Evolutionary conservation across 2,888 invertebrate species (phyloP).

Genomic region (Elysia crispata): DNA sequence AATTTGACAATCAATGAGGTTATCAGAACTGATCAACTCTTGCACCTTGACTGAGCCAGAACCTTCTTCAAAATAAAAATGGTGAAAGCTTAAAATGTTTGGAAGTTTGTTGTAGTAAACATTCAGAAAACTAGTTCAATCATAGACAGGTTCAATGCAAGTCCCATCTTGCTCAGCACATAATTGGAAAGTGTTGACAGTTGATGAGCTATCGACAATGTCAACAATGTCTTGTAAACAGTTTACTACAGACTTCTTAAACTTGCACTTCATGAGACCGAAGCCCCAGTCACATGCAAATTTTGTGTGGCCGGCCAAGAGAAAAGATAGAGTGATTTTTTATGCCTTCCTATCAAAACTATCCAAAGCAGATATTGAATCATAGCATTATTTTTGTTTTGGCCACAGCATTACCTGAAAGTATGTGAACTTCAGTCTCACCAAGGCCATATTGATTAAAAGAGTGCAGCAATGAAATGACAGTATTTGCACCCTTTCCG

Average conservation of each 20-base stretch:
- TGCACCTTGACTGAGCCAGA: too few relatives aligned
- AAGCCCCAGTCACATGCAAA: slow-evolving; percentile 38
- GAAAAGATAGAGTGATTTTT: slow-evolving; percentile 4
- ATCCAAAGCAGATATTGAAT: slow-evolving; percentile 39
- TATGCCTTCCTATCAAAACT: slow-evolving; percentile 37
- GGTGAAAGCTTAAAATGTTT: too few relatives aligned
- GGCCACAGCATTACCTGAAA: slow-evolving; percentile 17
- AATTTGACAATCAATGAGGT: too few relatives aligned
- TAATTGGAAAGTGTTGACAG: too few relatives aligned
- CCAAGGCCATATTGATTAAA: slow-evolving; percentile 20
- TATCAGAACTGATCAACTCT: too few relatives aligned
- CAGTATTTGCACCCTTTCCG: slow-evolving; percentile 3
- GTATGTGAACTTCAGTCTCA: neutral
- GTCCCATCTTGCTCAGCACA: too few relatives aligned
- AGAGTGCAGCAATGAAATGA: slow-evolving; percentile 29
- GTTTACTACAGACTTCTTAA: neutral
- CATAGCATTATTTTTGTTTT: slow-evolving; percentile 28
- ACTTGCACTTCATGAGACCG: neutral
- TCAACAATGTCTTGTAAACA: too few relatives aligned
- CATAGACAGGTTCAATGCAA: neutral
- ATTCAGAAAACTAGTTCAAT: neutral
- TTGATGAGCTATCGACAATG: too few relatives aligned
- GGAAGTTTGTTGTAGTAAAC: too few relatives aligned
- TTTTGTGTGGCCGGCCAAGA: slow-evolving; percentile 48
- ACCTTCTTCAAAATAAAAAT: too few relatives aligned